Evolutionary conservation across 2,113 vertebrate species (phyloP).

Genomic region (Crocuta crocuta): DNA sequence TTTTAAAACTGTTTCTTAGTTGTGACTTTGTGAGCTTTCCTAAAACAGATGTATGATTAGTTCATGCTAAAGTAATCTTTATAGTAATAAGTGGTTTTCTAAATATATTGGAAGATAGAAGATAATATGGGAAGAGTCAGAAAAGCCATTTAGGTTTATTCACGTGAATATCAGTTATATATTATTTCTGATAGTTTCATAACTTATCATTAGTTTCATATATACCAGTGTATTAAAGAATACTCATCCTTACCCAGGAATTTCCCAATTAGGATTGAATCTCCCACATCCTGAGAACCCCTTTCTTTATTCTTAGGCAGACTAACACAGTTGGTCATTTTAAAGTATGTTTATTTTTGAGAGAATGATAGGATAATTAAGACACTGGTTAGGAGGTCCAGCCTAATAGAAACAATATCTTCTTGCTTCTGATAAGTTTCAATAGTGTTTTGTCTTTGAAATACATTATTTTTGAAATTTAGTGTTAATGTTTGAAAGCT

Average conservation of each 20-base stretch:
- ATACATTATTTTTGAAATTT: conserved; percentile 40
- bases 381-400: not conserved
- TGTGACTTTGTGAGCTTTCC: conserved; percentile 13
- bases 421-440: conserved; percentile 33
- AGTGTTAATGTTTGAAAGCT: not conserved
- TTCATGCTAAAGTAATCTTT: conserved; percentile 15
- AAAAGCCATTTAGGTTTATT: conserved; percentile 16
- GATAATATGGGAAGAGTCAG: not conserved
- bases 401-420: not conserved
- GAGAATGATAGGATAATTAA: not conserved
- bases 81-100: conserved; percentile 8
- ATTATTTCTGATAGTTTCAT: not conserved
- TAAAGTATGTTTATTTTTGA: not conserved
- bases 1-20: conserved; percentile 37
- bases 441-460: conserved; percentile 57
- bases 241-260: not conserved
- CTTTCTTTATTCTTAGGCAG: not conserved
- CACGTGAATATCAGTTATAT: not conserved
- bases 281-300: not conserved
- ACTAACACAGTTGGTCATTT: not conserved
- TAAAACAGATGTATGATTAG: not conserved
- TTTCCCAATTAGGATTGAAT: not conserved
- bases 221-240: not conserved
- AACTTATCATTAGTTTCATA: not conserved
- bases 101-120: not conserved